Base-by-base conservation (phyloP, 2,888 invertebrate species). In the Vanessa cardui region DNA sequence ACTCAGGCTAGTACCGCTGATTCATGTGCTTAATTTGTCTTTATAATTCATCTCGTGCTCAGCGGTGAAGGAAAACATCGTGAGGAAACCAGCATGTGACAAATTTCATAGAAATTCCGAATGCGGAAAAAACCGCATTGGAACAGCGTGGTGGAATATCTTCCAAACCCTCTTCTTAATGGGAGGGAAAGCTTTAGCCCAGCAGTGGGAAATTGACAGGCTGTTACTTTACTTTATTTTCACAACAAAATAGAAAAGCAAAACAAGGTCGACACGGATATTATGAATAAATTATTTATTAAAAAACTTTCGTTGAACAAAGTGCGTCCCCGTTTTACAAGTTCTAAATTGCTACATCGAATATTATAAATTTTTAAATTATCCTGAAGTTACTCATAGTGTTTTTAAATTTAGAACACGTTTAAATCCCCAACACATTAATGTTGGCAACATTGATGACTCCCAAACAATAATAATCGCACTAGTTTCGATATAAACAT, bases 211-310 rank as follows among this genome's bases (percentile, higher is more conserved):
- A n/a, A n/a, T n/a, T n/a, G n/a, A n/a, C 31, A 31, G 31, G 31
- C 31, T 31, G 31, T 6, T 31, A 31, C 31, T 31, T 33, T 33
- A 2, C 6, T 33, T 33, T 33, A 33, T 7, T 33, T 1, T 8
- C 8, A 33, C 8, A 9, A 39, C 12, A 39, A 49, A 52, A 52
- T 16, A 31, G n/a, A n/a, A 26, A 54, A 31, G 31, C 52, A 52
- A 31, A 54, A 52, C 2, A 26, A 31, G 31, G 8, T 16, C 52
- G n/a, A 31, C 52, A 31, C 16, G n/a, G 16, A 8, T 31, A 26
- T 54, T 16, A 31, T 31, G 31, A 54, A 54, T 54, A 54, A 54
- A 26, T 54, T n/a, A 54, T 54, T 54, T 54, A 31, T 16, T 12
- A 8, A 31, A 31, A 54, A 54, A 54, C 50, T 50, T 50, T 50